These are phyloP conservation scores for Aporophyla nigra DNA, from an alignment of 2,888 invertebrate genomes.

Conservation along the genomic window DNA sequence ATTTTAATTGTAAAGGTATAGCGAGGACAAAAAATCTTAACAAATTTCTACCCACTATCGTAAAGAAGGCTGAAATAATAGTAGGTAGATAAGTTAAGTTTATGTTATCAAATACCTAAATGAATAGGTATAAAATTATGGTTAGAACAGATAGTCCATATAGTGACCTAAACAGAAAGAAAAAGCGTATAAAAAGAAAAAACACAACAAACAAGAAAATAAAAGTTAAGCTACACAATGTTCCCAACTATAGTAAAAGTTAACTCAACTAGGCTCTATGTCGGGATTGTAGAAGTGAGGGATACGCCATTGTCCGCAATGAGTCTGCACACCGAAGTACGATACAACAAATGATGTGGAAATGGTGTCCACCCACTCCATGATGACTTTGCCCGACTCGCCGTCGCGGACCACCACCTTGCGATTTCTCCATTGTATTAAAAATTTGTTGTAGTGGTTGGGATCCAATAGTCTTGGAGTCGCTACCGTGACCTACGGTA, in stretches of 20 bases:
- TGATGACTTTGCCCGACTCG: slow-evolving; percentile 86
- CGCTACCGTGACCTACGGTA: slow-evolving; percentile 89
- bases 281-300: slow-evolving; percentile 79
- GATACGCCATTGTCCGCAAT: slow-evolving; percentile 92
- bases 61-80: too few relatives aligned
- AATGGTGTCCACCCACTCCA: slow-evolving; percentile 92
- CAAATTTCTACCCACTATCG: too few relatives aligned
- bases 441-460: slow-evolving; percentile 90
- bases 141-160: too few relatives aligned
- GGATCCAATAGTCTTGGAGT: slow-evolving; percentile 91
- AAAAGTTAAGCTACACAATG: too few relatives aligned
- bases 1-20: too few relatives aligned
- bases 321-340: slow-evolving; percentile 92
- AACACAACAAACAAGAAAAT: too few relatives aligned
- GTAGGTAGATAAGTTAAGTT: too few relatives aligned
- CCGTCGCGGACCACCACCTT: slow-evolving; percentile 88
- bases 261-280: slow-evolving; percentile 84
- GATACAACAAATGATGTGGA: slow-evolving; percentile 91
- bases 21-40: too few relatives aligned
- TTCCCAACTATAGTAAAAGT: slow-evolving; percentile 61
- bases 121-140: too few relatives aligned
- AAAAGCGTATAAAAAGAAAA: too few relatives aligned
- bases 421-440: slow-evolving; percentile 91
- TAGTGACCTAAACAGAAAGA: too few relatives aligned
- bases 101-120: too few relatives aligned